These are phyloP conservation scores for Phasianus colchicus DNA, from an alignment of 2,113 vertebrate genomes.

Conservation along the genomic window DNA sequence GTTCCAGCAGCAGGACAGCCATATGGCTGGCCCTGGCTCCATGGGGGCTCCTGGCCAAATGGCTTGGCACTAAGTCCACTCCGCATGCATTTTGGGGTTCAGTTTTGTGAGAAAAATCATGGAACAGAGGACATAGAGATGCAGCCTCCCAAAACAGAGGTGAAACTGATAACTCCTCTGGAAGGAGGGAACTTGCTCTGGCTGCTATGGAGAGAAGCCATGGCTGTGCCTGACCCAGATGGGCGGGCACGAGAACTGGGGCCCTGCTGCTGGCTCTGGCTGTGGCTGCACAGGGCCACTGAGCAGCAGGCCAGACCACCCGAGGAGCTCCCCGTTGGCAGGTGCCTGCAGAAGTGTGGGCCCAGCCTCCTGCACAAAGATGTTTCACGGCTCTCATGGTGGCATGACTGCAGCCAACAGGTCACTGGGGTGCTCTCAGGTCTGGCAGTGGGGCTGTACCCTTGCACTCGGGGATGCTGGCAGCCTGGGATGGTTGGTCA, in stretches of 20 bases:
- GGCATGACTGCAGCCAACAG: neutral
- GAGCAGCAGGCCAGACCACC: neutral
- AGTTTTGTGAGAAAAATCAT: neutral
- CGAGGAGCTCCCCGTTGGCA: neutral
- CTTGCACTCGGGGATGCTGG: neutral
- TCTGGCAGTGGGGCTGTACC: neutral
- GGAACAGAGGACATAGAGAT: rapidly evolving
- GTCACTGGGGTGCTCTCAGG: neutral
- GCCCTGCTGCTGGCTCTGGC: neutral
- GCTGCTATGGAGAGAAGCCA: neutral
- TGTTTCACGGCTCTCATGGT: neutral
- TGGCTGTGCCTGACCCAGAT: neutral
- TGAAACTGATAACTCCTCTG: neutral
- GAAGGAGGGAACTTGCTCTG: neutral
- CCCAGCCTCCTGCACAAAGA: neutral
- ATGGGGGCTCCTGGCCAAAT: neutral
- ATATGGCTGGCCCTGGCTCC: rapidly evolving
- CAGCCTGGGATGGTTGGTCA: neutral
- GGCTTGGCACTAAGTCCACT: neutral
- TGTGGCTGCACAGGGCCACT: too few species aligned
- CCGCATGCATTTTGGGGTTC: neutral
- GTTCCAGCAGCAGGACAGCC: neutral
- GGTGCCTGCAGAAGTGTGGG: neutral
- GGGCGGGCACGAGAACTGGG: neutral
- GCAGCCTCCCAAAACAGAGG: neutral